Evolutionary conservation across 1,140 invertebrate genomes (phyloP), one percentile per base, ranked within the genome.

Genomic region (Drosophila quadrilineata): DNA sequence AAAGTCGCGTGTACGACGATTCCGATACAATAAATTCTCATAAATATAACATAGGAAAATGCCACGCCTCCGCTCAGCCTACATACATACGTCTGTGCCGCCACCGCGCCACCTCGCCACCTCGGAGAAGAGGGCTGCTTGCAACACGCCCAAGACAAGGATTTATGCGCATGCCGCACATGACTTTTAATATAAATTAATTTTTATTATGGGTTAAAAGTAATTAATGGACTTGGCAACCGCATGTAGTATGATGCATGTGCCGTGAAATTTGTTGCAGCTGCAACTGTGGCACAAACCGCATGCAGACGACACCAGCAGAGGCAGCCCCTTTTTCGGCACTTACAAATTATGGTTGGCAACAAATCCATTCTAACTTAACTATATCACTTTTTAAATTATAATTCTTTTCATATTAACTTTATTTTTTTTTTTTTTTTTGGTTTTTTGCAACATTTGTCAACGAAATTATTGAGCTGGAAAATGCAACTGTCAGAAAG

Each of bases 111-210:
- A 75, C n/a, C n/a, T n/a, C 76, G 67, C 75, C 67, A 22, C 5
- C 29, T 6, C 9, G 40, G 24, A 24, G 33, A 28, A 16, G n/a
- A n/a, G n/a, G n/a, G n/a, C n/a, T n/a, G n/a, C n/a, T n/a, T n/a
- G 22, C 19, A 57, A 57, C 31, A 53, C 58, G 52, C 40, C 69
- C 77, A 82, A 82, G 77, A 84, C 73, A 82, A 73, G 77, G 73
- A 82, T 82, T 82, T 82, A 82, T 82, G 73, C 73, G 63, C 41
- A 40, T 50, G 65, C 36, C 45, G 77, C 69, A 54, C 56, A 70
- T 77, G 77, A 82, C 77, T 82, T 82, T 82, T 82, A 82, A 82
- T 82, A 82, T 84, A 84, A 82, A 82, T 82, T 82, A 82, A 82
- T 82, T 82, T 84, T 82, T 82, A 82, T 82, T 82, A 84, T 73